Evolutionary conservation across 53 echinoderm and acorn worm species (phyloP), one percentile per base, ranked within the genome.

Genomic region (Echinarachnius parma): DNA sequence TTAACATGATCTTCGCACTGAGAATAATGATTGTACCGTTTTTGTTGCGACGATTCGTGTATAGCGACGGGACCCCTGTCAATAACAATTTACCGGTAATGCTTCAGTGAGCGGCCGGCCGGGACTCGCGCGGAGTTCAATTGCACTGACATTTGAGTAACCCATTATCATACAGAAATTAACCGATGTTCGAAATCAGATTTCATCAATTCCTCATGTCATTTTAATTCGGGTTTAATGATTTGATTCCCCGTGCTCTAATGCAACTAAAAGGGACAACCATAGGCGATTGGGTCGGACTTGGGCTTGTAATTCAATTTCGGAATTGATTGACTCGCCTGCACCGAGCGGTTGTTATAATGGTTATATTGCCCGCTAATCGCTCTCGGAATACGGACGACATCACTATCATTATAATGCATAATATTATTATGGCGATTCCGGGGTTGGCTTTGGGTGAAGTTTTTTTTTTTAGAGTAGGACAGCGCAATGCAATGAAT

Each of bases 271-370:
- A 46, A 65, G 29, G 68, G 52, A 52, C 31, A 20, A 68, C 49
- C 55, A 57, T 27, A 32, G 9, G 11, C 27, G 37, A 72, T 56
- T 57, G 42, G 33, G 55, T 56, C 23, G n/a, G n/a, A n/a, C n/a
- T n/a, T n/a, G n/a, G 15, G 53, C 50, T 31, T 32, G 74, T 72
- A 72, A 72, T 72, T 72, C 29, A 72, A 72, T 72, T 72, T 72
- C 9, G 37, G 7, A 2, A 39, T 30, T 56, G 57, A 55, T 37
- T 56, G 74, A 72, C 37, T n/a, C n/a, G n/a, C n/a, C n/a, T 34
- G 57, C 23, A 42, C 15, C 28, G 22, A 44, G 1, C 42, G 30
- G 49, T 68, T 68, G 31, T 68, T 68, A n/a, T n/a, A n/a, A n/a
- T n/a, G n/a, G n/a, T n/a, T n/a, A n/a, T n/a, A n/a, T n/a, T n/a